These are phyloP conservation scores for Coccyzus lansbergi DNA, from an alignment of 2,797 vertebrate genomes.

Conservation along the genomic window DNA sequence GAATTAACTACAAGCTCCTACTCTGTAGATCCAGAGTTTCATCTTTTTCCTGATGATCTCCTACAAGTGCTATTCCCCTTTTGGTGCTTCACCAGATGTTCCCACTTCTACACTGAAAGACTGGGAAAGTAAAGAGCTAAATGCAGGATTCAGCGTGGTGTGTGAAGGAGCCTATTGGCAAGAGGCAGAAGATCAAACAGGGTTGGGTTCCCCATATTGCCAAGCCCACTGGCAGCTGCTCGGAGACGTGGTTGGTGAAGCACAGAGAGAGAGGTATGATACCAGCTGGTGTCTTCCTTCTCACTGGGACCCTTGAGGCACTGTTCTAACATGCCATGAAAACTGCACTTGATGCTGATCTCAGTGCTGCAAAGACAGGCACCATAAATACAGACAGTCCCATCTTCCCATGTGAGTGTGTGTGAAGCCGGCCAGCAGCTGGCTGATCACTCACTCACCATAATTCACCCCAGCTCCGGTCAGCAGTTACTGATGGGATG, in stretches of 20 bases:
- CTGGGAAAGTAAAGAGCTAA: not conserved
- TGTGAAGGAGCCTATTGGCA: not conserved
- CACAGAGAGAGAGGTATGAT: accelerated
- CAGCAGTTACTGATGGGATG: not conserved
- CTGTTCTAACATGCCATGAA: accelerated
- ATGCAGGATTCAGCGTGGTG: accelerated
- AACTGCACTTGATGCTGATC: not conserved
- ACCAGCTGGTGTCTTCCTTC: accelerated
- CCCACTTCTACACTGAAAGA: not conserved
- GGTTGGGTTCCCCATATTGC: accelerated
- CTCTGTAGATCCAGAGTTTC: not conserved
- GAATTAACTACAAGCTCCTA: not conserved
- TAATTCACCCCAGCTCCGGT: not conserved
- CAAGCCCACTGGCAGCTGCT: accelerated
- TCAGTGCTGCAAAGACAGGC: not conserved
- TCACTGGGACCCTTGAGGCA: not conserved
- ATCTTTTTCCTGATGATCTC: not conserved
- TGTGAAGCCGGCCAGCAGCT: not conserved
- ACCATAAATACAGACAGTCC: not conserved
- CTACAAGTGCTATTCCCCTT: constrained; percentile 5
- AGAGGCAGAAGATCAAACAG: not conserved
- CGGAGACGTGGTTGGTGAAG: not conserved
- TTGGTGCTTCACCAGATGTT: constrained; percentile 22
- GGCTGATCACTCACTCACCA: not conserved
- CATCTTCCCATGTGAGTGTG: accelerated